Base-by-base conservation (phyloP, 1,140 invertebrate species). In the Macrostomum lignano region DNA sequence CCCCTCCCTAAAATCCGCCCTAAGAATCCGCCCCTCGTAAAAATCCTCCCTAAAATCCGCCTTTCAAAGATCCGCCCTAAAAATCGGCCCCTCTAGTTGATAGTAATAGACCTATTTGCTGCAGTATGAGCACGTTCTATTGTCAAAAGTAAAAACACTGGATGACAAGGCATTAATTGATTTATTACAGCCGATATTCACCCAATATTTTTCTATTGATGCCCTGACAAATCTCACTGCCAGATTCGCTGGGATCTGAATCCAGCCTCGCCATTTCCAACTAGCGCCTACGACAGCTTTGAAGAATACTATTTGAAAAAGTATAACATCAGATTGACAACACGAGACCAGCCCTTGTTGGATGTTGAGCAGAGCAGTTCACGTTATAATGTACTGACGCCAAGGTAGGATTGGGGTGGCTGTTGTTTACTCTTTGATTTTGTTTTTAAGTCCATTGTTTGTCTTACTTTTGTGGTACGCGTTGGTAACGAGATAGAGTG, bases 301-400 rank as follows among this genome's bases (percentile, higher is more conserved):
- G 69, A 78, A 41, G 72, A 88, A 42, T 98, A 98, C 58, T 96
- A 93, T 56, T 63, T 64, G 14, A 67, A 68, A 22, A 96, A 96
- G 50, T 98, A 96, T 54, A 67, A 68, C 11, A 71, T 91, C 22
- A 63, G 65, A 23, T 78, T 96, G 40, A 79, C 81, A 42, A 78
- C 91, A 62, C 53, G 65, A 3, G 52, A 69, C 3, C 88, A 96
- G 49, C 78, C 82, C 14, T 51, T 96, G 7, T 54, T 98, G 2
- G 88, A 96, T 57, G 88, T 96, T 0, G 88, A 94, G 64, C 82
- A 93, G 46, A 93, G 88, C 0, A 91, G 82, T 33, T 79, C 79
- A 0, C 63, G 88, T 35, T 58, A 96, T 1, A 96, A 96, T 59
- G 73, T 96, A 36, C 62, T 94, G 0, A 91, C 84, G 0, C 88